Evolutionary conservation across 2,113 vertebrate species (phyloP).

Genomic region (Entelurus aequoreus): DNA sequence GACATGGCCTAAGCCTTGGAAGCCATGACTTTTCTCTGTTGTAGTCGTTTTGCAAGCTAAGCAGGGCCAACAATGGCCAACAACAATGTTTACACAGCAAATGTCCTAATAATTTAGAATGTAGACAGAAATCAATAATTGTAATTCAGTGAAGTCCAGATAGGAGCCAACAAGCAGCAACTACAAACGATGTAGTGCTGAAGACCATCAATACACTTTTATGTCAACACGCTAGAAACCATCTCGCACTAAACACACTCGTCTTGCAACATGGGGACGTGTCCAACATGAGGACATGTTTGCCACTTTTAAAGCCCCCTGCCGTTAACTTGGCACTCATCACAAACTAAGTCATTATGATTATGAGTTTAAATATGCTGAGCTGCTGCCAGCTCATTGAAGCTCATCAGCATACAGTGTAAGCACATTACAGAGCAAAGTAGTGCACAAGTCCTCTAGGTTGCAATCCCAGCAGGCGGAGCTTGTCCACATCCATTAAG

Average conservation of each 20-base stretch:
- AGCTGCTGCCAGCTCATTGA: constrained; percentile 57
- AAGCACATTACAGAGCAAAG: constrained; percentile 66
- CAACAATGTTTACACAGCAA: constrained; percentile 53
- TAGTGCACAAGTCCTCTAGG: constrained; percentile 64
- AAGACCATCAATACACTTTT: constrained; percentile 28
- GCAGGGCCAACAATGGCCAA: constrained; percentile 54
- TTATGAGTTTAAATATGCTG: constrained; percentile 73
- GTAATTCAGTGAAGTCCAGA: constrained; percentile 59
- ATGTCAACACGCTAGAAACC: constrained; percentile 23
- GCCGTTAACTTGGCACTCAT: constrained; percentile 57
- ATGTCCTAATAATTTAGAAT: constrained; percentile 62
- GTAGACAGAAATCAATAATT: constrained; percentile 60
- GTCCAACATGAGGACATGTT: constrained; percentile 31
- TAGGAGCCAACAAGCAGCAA: constrained; percentile 36
- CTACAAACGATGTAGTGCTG: constrained; percentile 26
- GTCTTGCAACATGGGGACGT: constrained; percentile 20
- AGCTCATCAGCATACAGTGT: constrained; percentile 73
- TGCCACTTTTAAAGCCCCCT: constrained; percentile 40
- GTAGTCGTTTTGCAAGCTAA: constrained; percentile 56
- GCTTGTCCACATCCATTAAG: constrained; percentile 66
- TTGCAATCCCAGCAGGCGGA: constrained; percentile 59
- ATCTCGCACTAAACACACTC: constrained; percentile 20
- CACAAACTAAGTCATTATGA: constrained; percentile 69
- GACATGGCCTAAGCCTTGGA: constrained; percentile 14
- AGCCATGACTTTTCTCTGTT: constrained; percentile 48